Conservation (phyloP, 2,113 vertebrate species). For the Myrmophylax atrothorax region DNA sequence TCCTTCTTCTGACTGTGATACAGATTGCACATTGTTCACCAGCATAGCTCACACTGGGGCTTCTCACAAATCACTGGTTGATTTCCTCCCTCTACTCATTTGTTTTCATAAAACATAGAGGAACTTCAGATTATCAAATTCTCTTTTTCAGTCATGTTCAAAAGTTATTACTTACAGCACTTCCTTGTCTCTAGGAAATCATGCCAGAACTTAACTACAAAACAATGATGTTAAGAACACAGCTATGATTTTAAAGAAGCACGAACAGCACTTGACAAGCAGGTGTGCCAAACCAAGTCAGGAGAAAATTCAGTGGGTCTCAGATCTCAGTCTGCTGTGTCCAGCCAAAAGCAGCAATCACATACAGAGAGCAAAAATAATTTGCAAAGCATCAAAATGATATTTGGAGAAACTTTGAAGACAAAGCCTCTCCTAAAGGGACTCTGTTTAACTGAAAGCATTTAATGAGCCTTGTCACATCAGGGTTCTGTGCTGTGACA, state of each 20-base stretch:
- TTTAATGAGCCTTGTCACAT: slow-evolving; percentile 59
- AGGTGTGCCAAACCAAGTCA: not conserved
- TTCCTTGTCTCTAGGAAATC: not conserved
- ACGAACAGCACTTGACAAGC: not conserved
- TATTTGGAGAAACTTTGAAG: slow-evolving; percentile 14
- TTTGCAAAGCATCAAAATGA: slow-evolving; percentile 4
- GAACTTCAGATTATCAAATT: not conserved
- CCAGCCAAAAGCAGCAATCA: not conserved
- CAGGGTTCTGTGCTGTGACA: slow-evolving; percentile 10
- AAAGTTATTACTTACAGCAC: not conserved
- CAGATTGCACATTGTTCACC: not conserved
- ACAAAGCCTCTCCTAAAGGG: slow-evolving; percentile 9
- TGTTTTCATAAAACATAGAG: not conserved
- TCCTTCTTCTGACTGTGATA: not conserved
- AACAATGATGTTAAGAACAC: not conserved
- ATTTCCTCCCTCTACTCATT: not conserved
- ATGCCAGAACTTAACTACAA: not conserved
- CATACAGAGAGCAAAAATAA: not conserved
- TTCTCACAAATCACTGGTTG: not conserved
- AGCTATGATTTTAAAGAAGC: not conserved
- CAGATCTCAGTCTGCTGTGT: not conserved
- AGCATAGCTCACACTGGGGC: not conserved
- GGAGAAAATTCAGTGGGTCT: not conserved
- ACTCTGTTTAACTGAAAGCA: slow-evolving; percentile 38
- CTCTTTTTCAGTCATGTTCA: not conserved